Percentiles rank a stretch among this genome's conserved stretches.
phyloP scores from a whole-genome alignment of 1,140 invertebrate genomes.

The Steinernema feltiae region DNA sequence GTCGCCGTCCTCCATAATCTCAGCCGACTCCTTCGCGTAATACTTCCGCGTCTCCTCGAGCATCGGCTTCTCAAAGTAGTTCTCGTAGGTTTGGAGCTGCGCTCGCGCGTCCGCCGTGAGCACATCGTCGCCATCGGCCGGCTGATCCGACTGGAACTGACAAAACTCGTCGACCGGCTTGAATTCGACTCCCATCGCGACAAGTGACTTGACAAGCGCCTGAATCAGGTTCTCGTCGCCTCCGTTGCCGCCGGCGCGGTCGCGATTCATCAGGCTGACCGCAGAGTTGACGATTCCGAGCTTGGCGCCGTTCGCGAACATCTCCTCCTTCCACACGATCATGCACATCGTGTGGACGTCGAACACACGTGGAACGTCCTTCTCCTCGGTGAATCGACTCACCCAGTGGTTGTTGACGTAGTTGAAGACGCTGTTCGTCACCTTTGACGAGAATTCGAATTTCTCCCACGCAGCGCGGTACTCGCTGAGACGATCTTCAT shows the following conservation, averaged over 20 bases:
- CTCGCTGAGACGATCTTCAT: slow-evolving; percentile 78
- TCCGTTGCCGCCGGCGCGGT: slow-evolving; percentile 80
- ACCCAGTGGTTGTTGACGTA: slow-evolving; percentile 99
- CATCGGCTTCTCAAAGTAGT: slow-evolving; percentile 85
- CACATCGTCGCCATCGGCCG: neutral
- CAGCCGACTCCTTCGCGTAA: slow-evolving; percentile 84
- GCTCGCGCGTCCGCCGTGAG: neutral
- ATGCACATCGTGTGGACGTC: slow-evolving; percentile 90
- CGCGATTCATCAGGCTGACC: slow-evolving; percentile 85
- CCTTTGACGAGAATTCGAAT: slow-evolving; percentile 93
- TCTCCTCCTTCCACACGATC: slow-evolving; percentile 88
- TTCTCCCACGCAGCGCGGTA: slow-evolving; percentile 98
- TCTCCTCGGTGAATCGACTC: slow-evolving; percentile 90
- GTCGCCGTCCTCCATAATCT: slow-evolving; percentile 86
- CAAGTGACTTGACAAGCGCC: slow-evolving; percentile 72
- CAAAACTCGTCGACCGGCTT: slow-evolving; percentile 57
- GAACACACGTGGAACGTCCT: too few relatives aligned
- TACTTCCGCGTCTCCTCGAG: too few relatives aligned
- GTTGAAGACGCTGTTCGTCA: slow-evolving; percentile 91
- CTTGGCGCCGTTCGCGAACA: slow-evolving; percentile 87
- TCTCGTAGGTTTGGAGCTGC: slow-evolving; percentile 22
- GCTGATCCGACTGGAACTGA: slow-evolving; percentile 60
- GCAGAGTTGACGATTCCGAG: slow-evolving; percentile 90
- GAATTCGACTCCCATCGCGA: slow-evolving; percentile 60
- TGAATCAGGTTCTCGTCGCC: slow-evolving; percentile 83